Conservation (phyloP, 2,888 invertebrate species). For the Silvanus unidentatus region DNA sequence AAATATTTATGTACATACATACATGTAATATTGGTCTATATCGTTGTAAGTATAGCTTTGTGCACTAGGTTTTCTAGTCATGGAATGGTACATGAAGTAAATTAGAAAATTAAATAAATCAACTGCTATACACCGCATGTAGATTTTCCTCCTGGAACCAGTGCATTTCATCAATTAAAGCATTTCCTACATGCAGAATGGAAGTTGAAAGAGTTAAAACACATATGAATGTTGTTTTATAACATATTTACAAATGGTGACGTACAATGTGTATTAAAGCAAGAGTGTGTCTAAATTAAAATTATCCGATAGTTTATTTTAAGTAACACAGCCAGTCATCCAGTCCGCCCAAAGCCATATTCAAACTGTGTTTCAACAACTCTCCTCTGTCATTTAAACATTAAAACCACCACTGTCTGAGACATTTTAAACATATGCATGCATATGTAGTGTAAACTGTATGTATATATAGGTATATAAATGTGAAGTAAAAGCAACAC, state of each 20-base stretch:
- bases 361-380: conserved; percentile 18
- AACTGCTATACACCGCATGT: too few relatives aligned
- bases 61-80: too few relatives aligned
- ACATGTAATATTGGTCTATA: too few relatives aligned
- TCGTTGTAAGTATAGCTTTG: too few relatives aligned
- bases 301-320: conserved; percentile 28
- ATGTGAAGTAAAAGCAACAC: conserved; percentile 6
- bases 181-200: too few relatives aligned
- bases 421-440: conserved; percentile 14
- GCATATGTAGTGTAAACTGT: conserved; percentile 1
- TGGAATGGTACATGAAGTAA: too few relatives aligned
- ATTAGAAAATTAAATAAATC: too few relatives aligned
- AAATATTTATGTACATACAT: too few relatives aligned
- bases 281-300: conserved; percentile 7
- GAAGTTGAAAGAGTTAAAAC: too few relatives aligned
- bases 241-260: background rate
- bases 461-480: background rate
- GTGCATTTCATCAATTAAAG: background rate
- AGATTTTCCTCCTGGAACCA: too few relatives aligned
- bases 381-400: conserved; percentile 8
- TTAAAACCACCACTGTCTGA: conserved; percentile 3
- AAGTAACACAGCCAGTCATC: conserved; percentile 25
- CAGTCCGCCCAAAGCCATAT: conserved; percentile 20
- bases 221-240: background rate
- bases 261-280: conserved; percentile 1